These are phyloP conservation scores for Phocides pigmalion DNA, from an alignment of 1,140 invertebrate species.

Conservation along the genomic window DNA sequence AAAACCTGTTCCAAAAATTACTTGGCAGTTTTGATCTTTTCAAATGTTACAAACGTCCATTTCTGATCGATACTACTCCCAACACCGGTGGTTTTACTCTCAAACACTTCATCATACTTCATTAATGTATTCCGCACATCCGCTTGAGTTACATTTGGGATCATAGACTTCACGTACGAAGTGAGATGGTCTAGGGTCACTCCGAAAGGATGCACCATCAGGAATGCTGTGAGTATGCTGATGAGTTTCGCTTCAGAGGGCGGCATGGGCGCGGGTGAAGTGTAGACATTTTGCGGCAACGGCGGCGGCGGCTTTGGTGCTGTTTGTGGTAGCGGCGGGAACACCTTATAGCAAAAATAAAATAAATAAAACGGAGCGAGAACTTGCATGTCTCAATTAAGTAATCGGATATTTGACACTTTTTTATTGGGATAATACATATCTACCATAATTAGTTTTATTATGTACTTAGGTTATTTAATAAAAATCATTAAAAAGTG, in stretches of 20 bases:
- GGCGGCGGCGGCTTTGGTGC: constrained; percentile 32
- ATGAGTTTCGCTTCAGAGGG: constrained; percentile 65
- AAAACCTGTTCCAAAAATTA: not conserved
- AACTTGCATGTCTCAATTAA: no score
- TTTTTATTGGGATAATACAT: no score
- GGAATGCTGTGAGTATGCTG: constrained; percentile 64
- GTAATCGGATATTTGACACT: no score
- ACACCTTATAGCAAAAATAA: not conserved
- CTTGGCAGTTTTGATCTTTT: constrained; percentile 45
- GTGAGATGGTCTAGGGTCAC: constrained; percentile 60
- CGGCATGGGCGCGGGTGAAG: constrained; percentile 34
- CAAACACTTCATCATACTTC: constrained; percentile 61
- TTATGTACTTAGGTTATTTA: no score
- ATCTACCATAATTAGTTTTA: no score
- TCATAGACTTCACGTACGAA: constrained; percentile 61
- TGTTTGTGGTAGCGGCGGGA: constrained; percentile 37
- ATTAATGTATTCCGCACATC: constrained; percentile 51
- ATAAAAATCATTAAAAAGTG: no score
- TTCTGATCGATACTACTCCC: constrained; percentile 56
- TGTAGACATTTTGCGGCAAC: not conserved
- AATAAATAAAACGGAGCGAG: no score
- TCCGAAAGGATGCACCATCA: constrained; percentile 65
- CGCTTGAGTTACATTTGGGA: constrained; percentile 47
- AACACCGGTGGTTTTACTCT: constrained; percentile 47
- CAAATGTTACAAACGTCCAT: constrained; percentile 61